Conservation (phyloP, 1,140 invertebrate genomes). For the Habropoda laboriosa region DNA sequence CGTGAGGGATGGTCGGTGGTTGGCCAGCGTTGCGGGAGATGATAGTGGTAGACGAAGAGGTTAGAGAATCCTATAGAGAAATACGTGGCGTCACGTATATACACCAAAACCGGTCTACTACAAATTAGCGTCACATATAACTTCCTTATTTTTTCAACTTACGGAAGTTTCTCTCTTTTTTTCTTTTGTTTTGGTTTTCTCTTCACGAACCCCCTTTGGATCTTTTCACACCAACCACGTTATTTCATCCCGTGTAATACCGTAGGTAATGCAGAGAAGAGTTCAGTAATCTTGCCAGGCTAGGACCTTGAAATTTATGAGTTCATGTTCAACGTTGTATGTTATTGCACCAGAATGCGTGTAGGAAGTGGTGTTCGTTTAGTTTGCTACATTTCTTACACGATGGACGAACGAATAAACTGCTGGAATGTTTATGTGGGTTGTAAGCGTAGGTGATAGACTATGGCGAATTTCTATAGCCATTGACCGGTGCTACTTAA, state of each 20-base stretch:
- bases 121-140: constrained; percentile 18
- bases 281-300: neutral
- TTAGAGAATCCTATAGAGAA: constrained; percentile 26
- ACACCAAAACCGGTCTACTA: constrained; percentile 3
- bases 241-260: neutral
- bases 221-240: neutral
- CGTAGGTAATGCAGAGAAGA: neutral
- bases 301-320: neutral
- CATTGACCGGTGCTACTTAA: too few relatives aligned
- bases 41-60: constrained; percentile 14
- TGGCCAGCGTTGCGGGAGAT: constrained; percentile 29
- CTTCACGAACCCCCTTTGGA: neutral
- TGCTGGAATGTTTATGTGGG: neutral
- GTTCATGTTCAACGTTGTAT: neutral
- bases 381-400: neutral
- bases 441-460: neutral
- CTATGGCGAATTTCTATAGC: neutral
- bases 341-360: neutral
- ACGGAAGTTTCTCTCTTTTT: neutral
- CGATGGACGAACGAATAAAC: neutral
- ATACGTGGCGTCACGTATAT: constrained; percentile 33
- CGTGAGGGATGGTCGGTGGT: constrained; percentile 50
- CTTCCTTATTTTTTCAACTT: constrained; percentile 11
- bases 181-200: neutral
- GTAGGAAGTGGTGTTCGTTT: neutral